Evolutionary conservation across 2,797 vertebrate genomes (phyloP).

Genomic region (Buphagus erythrorhynchus): DNA sequence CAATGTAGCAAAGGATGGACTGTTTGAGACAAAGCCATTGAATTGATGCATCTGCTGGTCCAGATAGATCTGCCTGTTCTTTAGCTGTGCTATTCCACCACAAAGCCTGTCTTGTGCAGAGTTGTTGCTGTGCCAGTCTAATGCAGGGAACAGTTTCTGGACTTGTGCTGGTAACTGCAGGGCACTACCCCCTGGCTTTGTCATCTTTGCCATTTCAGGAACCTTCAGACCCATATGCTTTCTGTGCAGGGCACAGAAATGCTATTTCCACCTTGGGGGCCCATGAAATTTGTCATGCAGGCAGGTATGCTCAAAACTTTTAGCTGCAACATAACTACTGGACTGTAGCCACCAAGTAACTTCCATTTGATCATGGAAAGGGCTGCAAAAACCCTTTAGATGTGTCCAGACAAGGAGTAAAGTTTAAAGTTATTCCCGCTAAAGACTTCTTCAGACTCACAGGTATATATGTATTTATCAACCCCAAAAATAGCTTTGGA

Average conservation of each 20-base stretch:
- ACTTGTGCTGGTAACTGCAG: neutral
- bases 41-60: accelerated
- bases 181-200: neutral
- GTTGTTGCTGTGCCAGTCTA: neutral
- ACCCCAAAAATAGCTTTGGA: neutral
- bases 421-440: neutral
- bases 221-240: neutral
- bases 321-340: neutral
- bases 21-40: neutral
- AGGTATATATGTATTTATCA: neutral
- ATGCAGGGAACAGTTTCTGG: neutral
- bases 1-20: neutral
- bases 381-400: neutral
- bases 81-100: neutral
- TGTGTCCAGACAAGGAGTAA: neutral
- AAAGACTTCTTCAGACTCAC: neutral
- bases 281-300: neutral
- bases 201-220: neutral
- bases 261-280: neutral
- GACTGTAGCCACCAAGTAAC: neutral
- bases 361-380: neutral
- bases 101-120: neutral
- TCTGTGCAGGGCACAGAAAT: neutral
- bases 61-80: neutral
- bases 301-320: neutral